A percentile compares a stretch with the other conserved stretches of the same genome.
Conservation (phyloP, 2,888 invertebrate genomes). For the Junonia oenone region DNA sequence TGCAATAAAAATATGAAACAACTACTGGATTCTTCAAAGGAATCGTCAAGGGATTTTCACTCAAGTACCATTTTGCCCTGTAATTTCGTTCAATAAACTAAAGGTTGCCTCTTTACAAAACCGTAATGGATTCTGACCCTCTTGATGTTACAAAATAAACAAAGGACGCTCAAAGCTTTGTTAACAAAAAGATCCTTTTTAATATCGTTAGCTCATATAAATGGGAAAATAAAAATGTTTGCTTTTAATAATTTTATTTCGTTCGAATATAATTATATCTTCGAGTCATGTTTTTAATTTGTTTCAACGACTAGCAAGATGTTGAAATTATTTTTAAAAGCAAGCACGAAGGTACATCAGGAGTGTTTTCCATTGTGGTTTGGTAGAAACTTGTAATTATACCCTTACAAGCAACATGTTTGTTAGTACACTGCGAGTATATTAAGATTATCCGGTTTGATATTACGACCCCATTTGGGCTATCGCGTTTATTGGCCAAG, state of each 20-base stretch:
- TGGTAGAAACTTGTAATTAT: neutral
- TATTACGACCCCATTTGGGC: slow-evolving; percentile 2
- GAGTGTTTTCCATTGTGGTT: too few species aligned
- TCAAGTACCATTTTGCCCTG: slow-evolving; percentile 21
- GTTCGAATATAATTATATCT: neutral
- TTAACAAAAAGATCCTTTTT: slow-evolving; percentile 28
- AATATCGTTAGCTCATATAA: slow-evolving; percentile 21
- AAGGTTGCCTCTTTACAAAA: slow-evolving; percentile 40
- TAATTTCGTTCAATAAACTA: slow-evolving; percentile 28
- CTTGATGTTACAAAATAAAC: slow-evolving; percentile 53
- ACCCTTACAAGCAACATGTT: neutral
- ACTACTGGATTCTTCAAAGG: slow-evolving; percentile 15
- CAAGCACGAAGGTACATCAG: too few species aligned
- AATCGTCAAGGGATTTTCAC: slow-evolving; percentile 18
- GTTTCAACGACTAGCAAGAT: neutral
- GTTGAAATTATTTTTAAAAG: neutral
- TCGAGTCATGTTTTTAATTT: neutral
- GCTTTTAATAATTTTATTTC: slow-evolving; percentile 8
- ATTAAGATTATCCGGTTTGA: neutral
- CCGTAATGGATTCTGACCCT: slow-evolving; percentile 52
- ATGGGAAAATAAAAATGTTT: slow-evolving; percentile 21
- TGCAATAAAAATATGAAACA: slow-evolving; percentile 2
- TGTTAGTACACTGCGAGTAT: neutral
- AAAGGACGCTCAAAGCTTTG: slow-evolving; percentile 42
- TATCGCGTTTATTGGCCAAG: neutral